Percentiles rank a stretch among this genome's conserved stretches.
phyloP scores from a whole-genome alignment of 2,888 invertebrate genomes.

The Syritta pipiens region DNA sequence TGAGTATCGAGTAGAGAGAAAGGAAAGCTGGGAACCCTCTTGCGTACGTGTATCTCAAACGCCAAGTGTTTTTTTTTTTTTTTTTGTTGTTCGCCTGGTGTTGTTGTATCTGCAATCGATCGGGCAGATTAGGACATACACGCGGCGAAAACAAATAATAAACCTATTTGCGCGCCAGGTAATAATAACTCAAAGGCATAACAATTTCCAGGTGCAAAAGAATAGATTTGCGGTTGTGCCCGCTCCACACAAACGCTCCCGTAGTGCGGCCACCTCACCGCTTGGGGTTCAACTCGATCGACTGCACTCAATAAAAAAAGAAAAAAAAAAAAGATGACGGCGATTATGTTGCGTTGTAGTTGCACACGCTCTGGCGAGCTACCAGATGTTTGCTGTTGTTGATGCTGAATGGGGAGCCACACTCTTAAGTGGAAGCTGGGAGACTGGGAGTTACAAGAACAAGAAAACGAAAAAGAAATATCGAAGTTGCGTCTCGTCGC shows the following conservation, averaged over 20 bases:
- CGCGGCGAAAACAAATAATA: conserved; percentile 57
- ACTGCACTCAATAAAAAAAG: conserved; percentile 68
- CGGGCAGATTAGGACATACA: conserved; percentile 57
- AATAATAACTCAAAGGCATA: conserved; percentile 60
- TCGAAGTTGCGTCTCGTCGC: conserved; percentile 42
- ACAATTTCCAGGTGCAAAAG: conserved; percentile 69
- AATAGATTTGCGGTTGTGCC: conserved; percentile 66
- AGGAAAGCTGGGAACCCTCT: no score
- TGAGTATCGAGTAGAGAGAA: no score
- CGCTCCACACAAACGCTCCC: conserved; percentile 2
- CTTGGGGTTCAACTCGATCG: conserved; percentile 69
- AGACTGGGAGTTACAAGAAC: no score
- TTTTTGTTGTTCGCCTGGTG: no score
- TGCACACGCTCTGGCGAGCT: conserved; percentile 23
- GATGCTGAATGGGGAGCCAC: conserved; percentile 37
- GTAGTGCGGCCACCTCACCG: conserved; percentile 12
- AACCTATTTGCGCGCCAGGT: conserved; percentile 60
- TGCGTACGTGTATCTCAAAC: no score
- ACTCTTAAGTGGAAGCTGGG: conserved; percentile 41
- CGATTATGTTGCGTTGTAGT: conserved; percentile 66
- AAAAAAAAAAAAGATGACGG: conserved; percentile 67
- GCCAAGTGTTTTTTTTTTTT: no score
- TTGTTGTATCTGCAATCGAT: conserved; percentile 57
- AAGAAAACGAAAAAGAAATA: conserved; percentile 31
- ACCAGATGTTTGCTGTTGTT: conserved; percentile 41